Evolutionary conservation across 2,113 vertebrate species (phyloP).

Genomic region (Lanius collurio): DNA sequence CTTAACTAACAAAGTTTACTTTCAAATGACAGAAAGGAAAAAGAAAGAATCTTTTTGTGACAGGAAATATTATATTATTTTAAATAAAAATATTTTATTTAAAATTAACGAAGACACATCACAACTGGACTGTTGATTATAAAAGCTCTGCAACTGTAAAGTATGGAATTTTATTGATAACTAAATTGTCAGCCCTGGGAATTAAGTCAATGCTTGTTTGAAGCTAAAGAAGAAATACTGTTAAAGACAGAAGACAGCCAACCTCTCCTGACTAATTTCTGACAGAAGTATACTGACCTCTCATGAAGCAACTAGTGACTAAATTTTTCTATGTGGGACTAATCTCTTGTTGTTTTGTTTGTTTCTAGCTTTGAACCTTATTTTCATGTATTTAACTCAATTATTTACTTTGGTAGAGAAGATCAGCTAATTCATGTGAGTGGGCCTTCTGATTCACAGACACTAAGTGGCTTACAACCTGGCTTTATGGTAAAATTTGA

Average conservation of each 20-base stretch:
- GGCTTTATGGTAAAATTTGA: background rate
- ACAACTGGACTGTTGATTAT: background rate
- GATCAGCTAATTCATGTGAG: background rate
- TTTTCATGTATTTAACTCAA: background rate
- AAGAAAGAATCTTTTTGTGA: background rate
- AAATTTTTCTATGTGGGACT: background rate
- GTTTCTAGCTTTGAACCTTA: background rate
- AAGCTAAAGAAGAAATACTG: background rate
- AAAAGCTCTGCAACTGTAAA: background rate
- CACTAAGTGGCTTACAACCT: background rate
- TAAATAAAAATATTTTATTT: background rate
- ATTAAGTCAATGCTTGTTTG: background rate
- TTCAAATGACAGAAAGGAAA: slow-evolving; percentile 24
- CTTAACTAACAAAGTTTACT: slow-evolving; percentile 34
- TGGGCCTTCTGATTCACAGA: background rate
- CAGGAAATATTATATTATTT: slow-evolving; percentile 4
- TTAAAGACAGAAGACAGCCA: background rate
- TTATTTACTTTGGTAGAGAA: background rate
- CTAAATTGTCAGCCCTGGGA: background rate
- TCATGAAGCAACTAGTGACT: background rate
- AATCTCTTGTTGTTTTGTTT: background rate
- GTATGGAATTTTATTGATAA: background rate
- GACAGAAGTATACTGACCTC: background rate
- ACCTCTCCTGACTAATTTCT: background rate
- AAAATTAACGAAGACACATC: background rate